Evolutionary conservation across 1,140 invertebrate genomes (phyloP), one percentile per base, ranked within the genome.

Genomic region (Drosophila pseudoobscura): DNA sequence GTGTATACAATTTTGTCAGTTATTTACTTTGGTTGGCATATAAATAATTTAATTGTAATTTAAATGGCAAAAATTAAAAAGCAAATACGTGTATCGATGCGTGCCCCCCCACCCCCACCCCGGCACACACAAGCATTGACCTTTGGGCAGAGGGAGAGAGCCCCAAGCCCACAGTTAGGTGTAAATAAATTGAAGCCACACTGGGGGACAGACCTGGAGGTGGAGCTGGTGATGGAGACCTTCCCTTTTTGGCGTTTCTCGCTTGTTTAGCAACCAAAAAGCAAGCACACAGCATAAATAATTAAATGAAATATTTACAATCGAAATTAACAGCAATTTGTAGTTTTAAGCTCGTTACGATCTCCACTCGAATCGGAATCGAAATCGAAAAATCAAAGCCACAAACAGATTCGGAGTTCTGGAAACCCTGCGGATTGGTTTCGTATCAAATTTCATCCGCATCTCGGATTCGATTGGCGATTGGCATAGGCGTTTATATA

Each of bases 261-360:
- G 63, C 60, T 49, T 74, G 69, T 74, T 73, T 62, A 61, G 68
- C 45, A 47, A 45, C 53, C 62, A 66, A 75, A 20, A 20, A 20
- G 20, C 20, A 20, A 57, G 57, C 55, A 75, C 75, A 63, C 55
- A 80, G 60, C 80, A 84, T 85, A 85, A 76, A 84, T 80, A 85
- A 85, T 80, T 74, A 87, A 87, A 88, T 72, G 62, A 87, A 88
- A 88, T 87, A 88, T 88, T 87, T 87, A 88, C 82, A 71, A 59
- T 75, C 78, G 45, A 82, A 82, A 87, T 87, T 87, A 87, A 82
- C 83, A 87, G 78, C 80, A 84, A 84, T 84, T 84, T 84, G 83
- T 87, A 78, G 82, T 66, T 57, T 64, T 54, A 77, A 66, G 72
- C 78, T 80, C 73, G 80, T 80, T 85, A 71, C 56, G 80, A 73